Evolutionary conservation across 2,113 vertebrate genomes (phyloP), one percentile per base, ranked within the genome.

Genomic region (Protobothrops flavoviridis): DNA sequence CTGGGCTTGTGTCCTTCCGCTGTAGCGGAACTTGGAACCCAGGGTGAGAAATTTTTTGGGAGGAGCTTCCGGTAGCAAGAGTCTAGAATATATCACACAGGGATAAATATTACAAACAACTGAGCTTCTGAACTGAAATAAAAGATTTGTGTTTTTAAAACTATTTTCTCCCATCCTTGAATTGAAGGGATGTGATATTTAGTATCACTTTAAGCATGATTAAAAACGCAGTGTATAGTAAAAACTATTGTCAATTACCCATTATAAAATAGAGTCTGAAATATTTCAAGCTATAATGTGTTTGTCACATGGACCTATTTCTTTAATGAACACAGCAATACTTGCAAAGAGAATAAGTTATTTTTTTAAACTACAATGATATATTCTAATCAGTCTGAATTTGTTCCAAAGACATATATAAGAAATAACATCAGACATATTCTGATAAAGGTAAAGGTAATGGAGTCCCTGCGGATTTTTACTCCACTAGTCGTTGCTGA

Each of bases 1-100:
- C 94, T 99, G 99, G 0, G 99, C 99, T 95, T 99, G 99, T 0
- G 99, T 99, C 88, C 99, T 98, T 48, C 99, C 99, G 0, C 99
- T 99, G 95, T 99, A 99, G 89, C 99, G 99, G 56, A 99, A 99
- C 98, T 99, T 99, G 92, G 99, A 99, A 92, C 99, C 99, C 95
- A 99, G 94, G 0, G 98, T 98, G 52, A 99, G 98, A 97, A 99
- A 99, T 97, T 99, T 99, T 97, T 99, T 99, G 81, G 99, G 99
- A 39, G 99, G 99, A 3, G 98, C 98, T 97, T 99, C 99, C 0
- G 99, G 99, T 85, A 99, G 98, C 86, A 99, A 97, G 10, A 99
- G 98, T 96, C 99, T 99, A 96, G 91, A 93, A 96, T 33, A 45
- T 11, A 92, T 74, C 85, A 88, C 11, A 91, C 26, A 87, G 11